Evolutionary conservation across 92 coral and sea anemone genomes (phyloP), one percentile per base, ranked within the genome.

Genomic region (Phymanthus crucifer): DNA sequence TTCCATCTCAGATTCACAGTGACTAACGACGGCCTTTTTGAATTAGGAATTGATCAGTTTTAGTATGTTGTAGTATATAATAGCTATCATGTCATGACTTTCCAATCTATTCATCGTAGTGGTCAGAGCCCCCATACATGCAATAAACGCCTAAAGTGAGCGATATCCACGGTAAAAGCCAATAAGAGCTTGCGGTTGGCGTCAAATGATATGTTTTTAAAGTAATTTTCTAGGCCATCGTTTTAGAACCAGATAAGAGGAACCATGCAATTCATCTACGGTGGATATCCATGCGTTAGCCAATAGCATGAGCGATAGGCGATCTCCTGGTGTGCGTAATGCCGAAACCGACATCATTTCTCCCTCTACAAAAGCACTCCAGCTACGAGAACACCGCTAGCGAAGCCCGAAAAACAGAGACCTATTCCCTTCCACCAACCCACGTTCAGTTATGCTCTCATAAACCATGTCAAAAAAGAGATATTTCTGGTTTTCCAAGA

Each of bases 401-500:
- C n/a, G 64, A 54, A 54, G 64, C 27, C 14, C 14, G 13, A 8
- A 54, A 29, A 54, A 3, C 7, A 21, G 26, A 2, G 58, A 16
- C 16, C n/a, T 19, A 3, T 21, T n/a, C 27, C 64, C n/a, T 54
- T 54, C 48, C 10, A 10, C 14, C 48, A 43, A 14, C 48, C 2
- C 48, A 43, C 2, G 1, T 43, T 43, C 14, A 43, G 14, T 17
- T 11, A 43, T 43, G 48, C 14, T 43, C 14, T 43, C 14, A 5
- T 43, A 54, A 54, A 21, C 1, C 29, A 54, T 54, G 64, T 54
- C 27, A 0, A 54, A n/a, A 11, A 54, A 54, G 29, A 21, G 64
- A 21, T 54, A 54, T 54, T 54, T 54, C 14, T 54, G 64, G 64
- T 54, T 54, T 54, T 54, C 64, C 31, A 54, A 54, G 64, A 54